Evolutionary conservation across 2,888 invertebrate species (phyloP).

Genomic region (Drosophila meridionalis): DNA sequence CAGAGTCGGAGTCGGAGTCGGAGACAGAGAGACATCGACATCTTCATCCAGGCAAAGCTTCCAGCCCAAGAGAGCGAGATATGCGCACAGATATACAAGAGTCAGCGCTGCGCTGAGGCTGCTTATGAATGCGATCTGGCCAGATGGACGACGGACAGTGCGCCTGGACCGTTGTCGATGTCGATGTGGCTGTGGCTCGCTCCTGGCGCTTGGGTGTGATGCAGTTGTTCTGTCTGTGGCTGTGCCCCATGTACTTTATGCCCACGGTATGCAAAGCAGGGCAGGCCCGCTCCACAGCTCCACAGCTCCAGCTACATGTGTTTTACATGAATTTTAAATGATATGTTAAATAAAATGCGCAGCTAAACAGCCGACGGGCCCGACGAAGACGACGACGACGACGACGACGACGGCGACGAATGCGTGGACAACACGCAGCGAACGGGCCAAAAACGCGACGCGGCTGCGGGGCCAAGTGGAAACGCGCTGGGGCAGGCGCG

Average conservation of each 20-base stretch:
- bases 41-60: constrained; percentile 59
- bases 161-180: constrained; percentile 17
- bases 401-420: constrained; percentile 40
- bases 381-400: constrained; percentile 32
- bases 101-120: constrained; percentile 18
- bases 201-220: constrained; percentile 76
- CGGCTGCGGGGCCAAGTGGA: neutral
- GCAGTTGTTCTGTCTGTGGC: constrained; percentile 28
- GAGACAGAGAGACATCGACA: constrained; percentile 46
- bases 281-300: constrained; percentile 34
- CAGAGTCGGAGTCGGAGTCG: constrained; percentile 20
- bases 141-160: constrained; percentile 36
- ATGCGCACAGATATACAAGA: constrained; percentile 50
- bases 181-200: constrained; percentile 35
- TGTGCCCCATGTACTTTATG: constrained; percentile 67
- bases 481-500: constrained; percentile 25
- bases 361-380: constrained; percentile 77
- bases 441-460: constrained; percentile 10
- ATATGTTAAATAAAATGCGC: constrained; percentile 83
- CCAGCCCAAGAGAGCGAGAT: constrained; percentile 45
- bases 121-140: constrained; percentile 65
- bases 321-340: constrained; percentile 84
- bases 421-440: constrained; percentile 67
- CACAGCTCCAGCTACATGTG: constrained; percentile 74
- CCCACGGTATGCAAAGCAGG: constrained; percentile 76